These are phyloP conservation scores for Sebastes iracundus DNA, from an alignment of 2,797 vertebrate genomes.

Conservation along the genomic window DNA sequence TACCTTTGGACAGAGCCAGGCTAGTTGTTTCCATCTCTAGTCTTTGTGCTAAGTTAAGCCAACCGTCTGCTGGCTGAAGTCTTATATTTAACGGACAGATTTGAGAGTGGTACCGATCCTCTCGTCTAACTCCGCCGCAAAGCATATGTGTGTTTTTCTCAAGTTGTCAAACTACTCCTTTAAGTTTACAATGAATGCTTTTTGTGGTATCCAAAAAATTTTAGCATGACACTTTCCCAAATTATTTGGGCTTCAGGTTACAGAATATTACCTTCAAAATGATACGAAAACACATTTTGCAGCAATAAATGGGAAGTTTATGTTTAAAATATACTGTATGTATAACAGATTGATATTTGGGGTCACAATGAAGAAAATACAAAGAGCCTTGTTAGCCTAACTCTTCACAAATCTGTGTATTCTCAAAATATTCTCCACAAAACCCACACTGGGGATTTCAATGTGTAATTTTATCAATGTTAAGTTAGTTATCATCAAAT, in stretches of 20 bases:
- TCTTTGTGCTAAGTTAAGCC: not conserved
- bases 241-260: not conserved
- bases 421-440: conserved; percentile 36
- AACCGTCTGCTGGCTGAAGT: not conserved
- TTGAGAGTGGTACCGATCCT: not conserved
- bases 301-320: not conserved
- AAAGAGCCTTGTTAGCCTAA: not conserved
- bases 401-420: conserved; percentile 22
- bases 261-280: not conserved
- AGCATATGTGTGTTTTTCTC: not conserved
- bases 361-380: conserved; percentile 1
- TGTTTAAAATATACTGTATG: not conserved
- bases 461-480: conserved; percentile 52
- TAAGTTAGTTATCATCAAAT: conserved; percentile 51
- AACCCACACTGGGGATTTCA: conserved; percentile 58
- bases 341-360: conserved; percentile 4
- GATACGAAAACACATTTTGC: not conserved
- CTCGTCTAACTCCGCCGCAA: not conserved
- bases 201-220: not conserved
- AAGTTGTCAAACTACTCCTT: not conserved
- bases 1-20: not conserved
- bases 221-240: not conserved
- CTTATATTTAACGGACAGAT: not conserved
- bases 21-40: not conserved
- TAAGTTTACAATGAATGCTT: not conserved